Evolutionary conservation across 2,888 invertebrate genomes (phyloP).

Genomic region (Spilarctia lutea): DNA sequence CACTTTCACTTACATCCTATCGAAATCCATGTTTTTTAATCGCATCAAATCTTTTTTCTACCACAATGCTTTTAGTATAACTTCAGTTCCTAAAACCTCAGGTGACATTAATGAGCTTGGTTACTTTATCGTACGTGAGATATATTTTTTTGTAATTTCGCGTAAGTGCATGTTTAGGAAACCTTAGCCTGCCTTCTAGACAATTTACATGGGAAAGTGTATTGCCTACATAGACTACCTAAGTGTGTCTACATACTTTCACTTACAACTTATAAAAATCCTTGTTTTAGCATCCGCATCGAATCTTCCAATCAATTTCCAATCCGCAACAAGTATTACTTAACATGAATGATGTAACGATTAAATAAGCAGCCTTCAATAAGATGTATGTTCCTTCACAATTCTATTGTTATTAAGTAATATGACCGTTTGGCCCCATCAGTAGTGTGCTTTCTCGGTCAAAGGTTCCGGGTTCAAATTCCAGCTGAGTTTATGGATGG

Average conservation of each 20-base stretch:
- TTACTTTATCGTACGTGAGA: too few relatives aligned
- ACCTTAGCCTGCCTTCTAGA: too few relatives aligned
- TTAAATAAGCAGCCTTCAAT: slow-evolving; percentile 36
- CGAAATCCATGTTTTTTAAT: too few relatives aligned
- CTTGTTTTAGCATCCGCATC: slow-evolving; percentile 27
- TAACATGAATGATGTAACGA: slow-evolving; percentile 37
- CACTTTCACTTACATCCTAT: too few relatives aligned
- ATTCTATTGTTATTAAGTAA: slow-evolving; percentile 52
- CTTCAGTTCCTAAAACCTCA: too few relatives aligned
- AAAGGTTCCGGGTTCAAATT: slow-evolving; percentile 49
- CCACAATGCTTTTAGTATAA: too few relatives aligned
- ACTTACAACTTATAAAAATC: slow-evolving; percentile 10
- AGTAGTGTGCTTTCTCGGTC: slow-evolving; percentile 51
- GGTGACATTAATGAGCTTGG: too few relatives aligned
- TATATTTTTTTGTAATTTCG: too few relatives aligned
- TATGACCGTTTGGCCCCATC: slow-evolving; percentile 48
- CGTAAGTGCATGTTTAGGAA: too few relatives aligned
- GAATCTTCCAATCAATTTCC: slow-evolving; percentile 35
- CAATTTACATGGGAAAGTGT: background rate
- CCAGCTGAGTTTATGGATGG: slow-evolving; percentile 49
- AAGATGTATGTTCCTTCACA: slow-evolving; percentile 44
- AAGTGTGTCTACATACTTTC: background rate
- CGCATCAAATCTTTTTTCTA: too few relatives aligned
- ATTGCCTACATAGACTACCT: background rate
- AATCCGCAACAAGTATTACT: slow-evolving; percentile 42